A percentile compares a stretch with the other conserved stretches of the same genome.
phyloP scores from a whole-genome alignment of 2,888 invertebrate species.

The Blera fallax region DNA sequence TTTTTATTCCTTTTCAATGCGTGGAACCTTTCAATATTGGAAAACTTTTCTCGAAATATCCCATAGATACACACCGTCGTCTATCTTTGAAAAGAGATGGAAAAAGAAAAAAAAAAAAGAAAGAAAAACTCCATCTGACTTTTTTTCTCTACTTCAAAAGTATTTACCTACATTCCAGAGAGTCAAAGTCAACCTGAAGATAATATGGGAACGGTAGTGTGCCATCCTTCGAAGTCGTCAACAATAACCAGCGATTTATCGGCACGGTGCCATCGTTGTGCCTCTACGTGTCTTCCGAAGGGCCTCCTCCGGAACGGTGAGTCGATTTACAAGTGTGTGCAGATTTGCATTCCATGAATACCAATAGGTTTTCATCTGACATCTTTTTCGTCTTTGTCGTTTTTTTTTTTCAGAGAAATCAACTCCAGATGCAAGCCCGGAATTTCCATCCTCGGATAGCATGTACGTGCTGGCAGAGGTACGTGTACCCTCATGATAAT shows the following conservation, averaged over 20 bases:
- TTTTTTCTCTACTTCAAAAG: not conserved
- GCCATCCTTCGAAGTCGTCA: conserved; percentile 72
- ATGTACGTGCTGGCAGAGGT: conserved; percentile 57
- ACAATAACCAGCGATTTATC: conserved; percentile 68
- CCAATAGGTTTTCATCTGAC: conserved; percentile 16
- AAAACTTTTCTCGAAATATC: conserved; percentile 45
- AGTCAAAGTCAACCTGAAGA: conserved; percentile 19
- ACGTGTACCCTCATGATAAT: conserved; percentile 2
- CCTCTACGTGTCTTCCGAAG: conserved; percentile 71
- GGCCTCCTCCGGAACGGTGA: conserved; percentile 66
- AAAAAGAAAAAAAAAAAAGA: not conserved
- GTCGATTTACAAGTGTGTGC: conserved; percentile 19
- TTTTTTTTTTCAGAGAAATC: conserved; percentile 44
- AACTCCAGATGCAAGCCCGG: conserved; percentile 26
- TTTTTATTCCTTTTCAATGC: not conserved
- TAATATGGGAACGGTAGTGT: conserved; percentile 74
- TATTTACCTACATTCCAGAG: conserved; percentile 47
- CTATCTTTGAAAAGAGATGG: too few relatives aligned
- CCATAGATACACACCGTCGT: not conserved
- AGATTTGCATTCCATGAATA: conserved; percentile 60
- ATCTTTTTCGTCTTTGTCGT: too few relatives aligned
- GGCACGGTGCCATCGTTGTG: conserved; percentile 73
- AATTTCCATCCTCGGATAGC: conserved; percentile 46
- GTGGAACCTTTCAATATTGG: conserved; percentile 38
- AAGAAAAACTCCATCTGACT: not conserved